phyloP scores from a whole-genome alignment of 1,140 invertebrate genomes.

The Planococcus citri region DNA sequence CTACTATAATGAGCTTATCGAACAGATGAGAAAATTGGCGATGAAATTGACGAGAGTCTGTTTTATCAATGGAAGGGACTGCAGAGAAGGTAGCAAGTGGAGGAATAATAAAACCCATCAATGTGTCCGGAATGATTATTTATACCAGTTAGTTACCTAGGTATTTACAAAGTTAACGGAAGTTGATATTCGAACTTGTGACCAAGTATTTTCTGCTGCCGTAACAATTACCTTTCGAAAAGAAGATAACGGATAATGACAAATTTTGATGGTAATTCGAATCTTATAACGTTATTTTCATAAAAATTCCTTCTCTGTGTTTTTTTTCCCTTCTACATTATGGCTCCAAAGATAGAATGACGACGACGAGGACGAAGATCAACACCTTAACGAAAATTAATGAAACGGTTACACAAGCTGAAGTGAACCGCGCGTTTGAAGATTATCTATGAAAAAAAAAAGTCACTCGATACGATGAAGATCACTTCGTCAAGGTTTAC shows the following conservation, averaged over 20 bases:
- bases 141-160: too few relatives aligned
- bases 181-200: not conserved
- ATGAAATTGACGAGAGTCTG: too few relatives aligned
- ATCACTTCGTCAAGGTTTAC: constrained; percentile 14
- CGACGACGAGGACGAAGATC: too few relatives aligned
- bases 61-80: too few relatives aligned
- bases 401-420: not conserved
- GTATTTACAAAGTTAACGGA: not conserved
- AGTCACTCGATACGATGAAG: not conserved
- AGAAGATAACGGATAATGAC: not conserved
- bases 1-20: too few relatives aligned
- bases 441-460: constrained; percentile 11
- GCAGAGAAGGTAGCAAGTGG: too few relatives aligned
- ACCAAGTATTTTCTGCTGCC: not conserved
- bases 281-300: not conserved
- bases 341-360: too few relatives aligned
- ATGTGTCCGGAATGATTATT: not conserved
- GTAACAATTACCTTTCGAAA: too few relatives aligned
- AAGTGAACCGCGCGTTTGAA: too few relatives aligned
- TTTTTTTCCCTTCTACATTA: not conserved
- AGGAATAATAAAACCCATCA: too few relatives aligned
- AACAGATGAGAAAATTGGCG: too few relatives aligned
- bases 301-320: not conserved
- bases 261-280: not conserved
- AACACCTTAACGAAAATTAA: not conserved